phyloP scores from a whole-genome alignment of 35 echinoderm and acorn worm genomes.

The Lytechinus pictus region DNA sequence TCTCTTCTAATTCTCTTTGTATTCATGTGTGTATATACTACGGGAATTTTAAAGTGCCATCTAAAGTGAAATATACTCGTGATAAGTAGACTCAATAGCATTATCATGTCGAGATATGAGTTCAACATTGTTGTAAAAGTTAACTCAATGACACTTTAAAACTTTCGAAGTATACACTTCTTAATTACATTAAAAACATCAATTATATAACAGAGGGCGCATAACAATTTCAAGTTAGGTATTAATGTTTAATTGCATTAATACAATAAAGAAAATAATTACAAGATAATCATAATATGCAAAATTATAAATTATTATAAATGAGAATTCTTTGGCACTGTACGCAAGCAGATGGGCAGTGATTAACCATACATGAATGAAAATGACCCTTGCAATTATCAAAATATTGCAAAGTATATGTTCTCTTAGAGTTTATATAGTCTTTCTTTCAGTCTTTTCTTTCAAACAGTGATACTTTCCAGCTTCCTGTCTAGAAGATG shows the following conservation, averaged over 20 bases:
- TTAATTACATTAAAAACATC: no score
- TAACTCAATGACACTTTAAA: no score
- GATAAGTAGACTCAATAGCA: no score
- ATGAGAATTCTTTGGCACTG: not conserved
- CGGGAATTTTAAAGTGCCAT: no score
- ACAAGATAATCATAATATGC: no score
- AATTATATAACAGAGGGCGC: not conserved
- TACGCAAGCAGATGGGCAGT: not conserved
- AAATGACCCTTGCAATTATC: not conserved
- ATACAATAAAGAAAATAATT: not conserved
- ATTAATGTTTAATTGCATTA: not conserved
- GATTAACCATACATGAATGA: not conserved
- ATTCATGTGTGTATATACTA: no score
- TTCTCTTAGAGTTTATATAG: not conserved
- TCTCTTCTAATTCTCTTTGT: no score
- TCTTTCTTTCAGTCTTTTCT: not conserved
- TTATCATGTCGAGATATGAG: no score
- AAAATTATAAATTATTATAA: not conserved
- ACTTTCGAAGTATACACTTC: no score
- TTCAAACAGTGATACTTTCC: not conserved
- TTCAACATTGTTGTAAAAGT: no score
- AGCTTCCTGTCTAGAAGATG: not conserved
- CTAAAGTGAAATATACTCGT: no score
- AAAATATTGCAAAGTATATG: not conserved
- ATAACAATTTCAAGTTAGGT: not conserved